Evolutionary conservation across 2,888 invertebrate genomes (phyloP).

Genomic region (Linnaemya vulpina): DNA sequence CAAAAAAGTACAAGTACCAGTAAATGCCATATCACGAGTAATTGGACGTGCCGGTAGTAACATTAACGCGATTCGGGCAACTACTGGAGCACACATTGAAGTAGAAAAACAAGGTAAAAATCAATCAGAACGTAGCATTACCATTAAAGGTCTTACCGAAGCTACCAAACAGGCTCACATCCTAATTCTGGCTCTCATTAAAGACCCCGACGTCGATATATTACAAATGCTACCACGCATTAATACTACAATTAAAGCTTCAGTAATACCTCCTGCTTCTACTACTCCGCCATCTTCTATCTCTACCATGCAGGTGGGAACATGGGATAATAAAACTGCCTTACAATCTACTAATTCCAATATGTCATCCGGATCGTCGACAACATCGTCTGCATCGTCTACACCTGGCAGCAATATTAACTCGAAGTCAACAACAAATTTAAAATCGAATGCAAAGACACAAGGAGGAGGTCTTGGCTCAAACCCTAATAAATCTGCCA

Average conservation of each 20-base stretch:
- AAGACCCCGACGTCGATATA: conserved; percentile 97
- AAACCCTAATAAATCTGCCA: conserved; percentile 60
- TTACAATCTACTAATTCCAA: conserved; percentile 73
- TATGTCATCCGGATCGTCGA: conserved; percentile 76
- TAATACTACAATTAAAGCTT: conserved; percentile 80
- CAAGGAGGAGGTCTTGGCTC: conserved; percentile 67
- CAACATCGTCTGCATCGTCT: conserved; percentile 76
- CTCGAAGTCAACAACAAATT: conserved; percentile 57
- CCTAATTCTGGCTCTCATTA: conserved; percentile 95
- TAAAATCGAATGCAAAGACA: conserved; percentile 74
- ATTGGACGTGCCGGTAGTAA: conserved; percentile 99
- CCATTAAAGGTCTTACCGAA: conserved; percentile 96
- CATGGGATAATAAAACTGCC: conserved; percentile 82
- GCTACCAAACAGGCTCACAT: conserved; percentile 96
- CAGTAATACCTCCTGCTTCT: conserved; percentile 65
- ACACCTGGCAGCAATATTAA: conserved; percentile 67
- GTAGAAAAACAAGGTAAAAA: conserved; percentile 98
- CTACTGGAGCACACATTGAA: conserved; percentile 98
- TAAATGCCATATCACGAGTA: conserved; percentile 97
- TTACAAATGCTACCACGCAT: conserved; percentile 90
- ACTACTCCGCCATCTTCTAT: conserved; percentile 60
- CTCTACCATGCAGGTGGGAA: conserved; percentile 77
- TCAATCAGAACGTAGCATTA: conserved; percentile 96
- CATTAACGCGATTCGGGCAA: conserved; percentile 98
- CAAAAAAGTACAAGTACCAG: conserved; percentile 97